Evolutionary conservation across 2,113 vertebrate species (phyloP).

Genomic region (Tetraodon nigroviridis): DNA sequence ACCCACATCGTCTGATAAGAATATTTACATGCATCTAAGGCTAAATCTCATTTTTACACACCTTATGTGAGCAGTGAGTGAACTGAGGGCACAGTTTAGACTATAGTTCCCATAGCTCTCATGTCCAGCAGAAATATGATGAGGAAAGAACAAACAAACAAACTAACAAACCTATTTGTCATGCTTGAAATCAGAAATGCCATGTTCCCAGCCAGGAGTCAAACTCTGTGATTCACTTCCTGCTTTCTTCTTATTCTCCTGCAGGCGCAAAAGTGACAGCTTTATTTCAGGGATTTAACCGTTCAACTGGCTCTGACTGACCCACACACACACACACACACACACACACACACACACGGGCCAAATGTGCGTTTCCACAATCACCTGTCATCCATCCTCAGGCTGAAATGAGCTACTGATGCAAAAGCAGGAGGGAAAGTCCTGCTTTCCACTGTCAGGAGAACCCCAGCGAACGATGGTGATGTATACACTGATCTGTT

Average conservation of each 20-base stretch:
- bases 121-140: too few species aligned
- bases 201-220: background rate
- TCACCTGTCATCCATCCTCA: conserved; percentile 11
- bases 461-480: background rate
- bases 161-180: background rate
- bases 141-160: too few species aligned
- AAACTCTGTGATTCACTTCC: conserved; percentile 35
- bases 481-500: conserved; percentile 13
- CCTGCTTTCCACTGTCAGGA: background rate
- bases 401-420: conserved; percentile 34
- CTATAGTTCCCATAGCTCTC: too few species aligned
- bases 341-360: conserved; percentile 11
- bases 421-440: conserved; percentile 5
- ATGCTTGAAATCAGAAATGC: background rate
- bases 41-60: background rate
- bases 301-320: conserved; percentile 34
- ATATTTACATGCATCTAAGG: background rate
- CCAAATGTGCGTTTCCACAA: conserved; percentile 24
- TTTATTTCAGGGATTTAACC: conserved; percentile 37
- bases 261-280: conserved; percentile 22
- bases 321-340: conserved; percentile 5
- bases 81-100: too few species aligned
- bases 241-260: conserved; percentile 25
- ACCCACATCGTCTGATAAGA: background rate
- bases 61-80: too few species aligned